A percentile compares a stretch with the other conserved stretches of the same genome.
These are phyloP conservation scores for Ylistrum balloti DNA, from an alignment of 1,140 invertebrate species.

Conservation along the genomic window DNA sequence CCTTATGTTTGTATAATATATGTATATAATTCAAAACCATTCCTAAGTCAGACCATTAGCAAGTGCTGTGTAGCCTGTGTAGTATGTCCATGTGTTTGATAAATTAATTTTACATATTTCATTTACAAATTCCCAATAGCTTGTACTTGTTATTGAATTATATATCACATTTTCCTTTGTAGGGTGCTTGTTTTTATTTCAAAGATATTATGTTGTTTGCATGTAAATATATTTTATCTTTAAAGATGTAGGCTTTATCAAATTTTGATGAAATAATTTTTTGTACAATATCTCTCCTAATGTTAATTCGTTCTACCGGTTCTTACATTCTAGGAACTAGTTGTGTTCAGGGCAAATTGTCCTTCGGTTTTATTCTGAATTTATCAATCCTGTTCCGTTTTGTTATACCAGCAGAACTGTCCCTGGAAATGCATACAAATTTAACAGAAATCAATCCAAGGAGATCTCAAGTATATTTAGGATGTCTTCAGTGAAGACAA, in stretches of 20 bases:
- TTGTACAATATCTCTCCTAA: not conserved
- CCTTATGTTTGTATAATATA: not conserved
- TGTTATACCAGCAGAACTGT: no score
- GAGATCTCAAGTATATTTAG: no score
- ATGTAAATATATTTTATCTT: not conserved
- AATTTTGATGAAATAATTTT: not conserved
- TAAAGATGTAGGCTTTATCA: not conserved
- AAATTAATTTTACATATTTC: constrained; percentile 5
- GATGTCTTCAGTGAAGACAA: no score
- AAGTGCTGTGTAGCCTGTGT: not conserved
- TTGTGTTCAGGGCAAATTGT: no score
- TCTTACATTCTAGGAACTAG: no score
- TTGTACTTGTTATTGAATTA: not conserved
- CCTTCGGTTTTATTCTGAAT: no score
- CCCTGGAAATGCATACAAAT: no score
- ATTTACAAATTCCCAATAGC: not conserved
- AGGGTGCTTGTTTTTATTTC: not conserved
- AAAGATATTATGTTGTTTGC: not conserved
- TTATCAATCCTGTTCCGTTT: no score
- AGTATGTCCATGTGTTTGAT: not conserved
- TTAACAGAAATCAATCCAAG: no score
- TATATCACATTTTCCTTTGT: not conserved
- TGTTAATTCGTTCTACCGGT: no score
- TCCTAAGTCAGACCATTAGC: not conserved
- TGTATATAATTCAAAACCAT: constrained; percentile 29